Conservation (phyloP, 2,113 vertebrate genomes). For the Burhinus bistriatus region DNA sequence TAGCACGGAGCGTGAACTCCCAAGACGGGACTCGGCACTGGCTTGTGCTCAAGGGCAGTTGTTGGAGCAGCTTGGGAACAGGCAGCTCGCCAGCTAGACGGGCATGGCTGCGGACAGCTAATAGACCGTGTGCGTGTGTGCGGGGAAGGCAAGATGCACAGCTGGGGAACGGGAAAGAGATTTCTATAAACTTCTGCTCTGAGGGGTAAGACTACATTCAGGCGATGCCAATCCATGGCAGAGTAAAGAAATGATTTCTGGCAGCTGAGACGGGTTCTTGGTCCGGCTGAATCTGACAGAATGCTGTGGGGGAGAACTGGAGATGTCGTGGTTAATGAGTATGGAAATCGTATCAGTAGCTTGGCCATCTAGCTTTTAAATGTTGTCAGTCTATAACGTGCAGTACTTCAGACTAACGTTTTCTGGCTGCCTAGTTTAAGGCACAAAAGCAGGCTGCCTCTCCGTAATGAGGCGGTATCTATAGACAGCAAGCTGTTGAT, state of each 20-base stretch:
- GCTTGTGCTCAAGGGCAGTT: slow-evolving; percentile 9
- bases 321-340: slow-evolving; percentile 46
- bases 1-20: background rate
- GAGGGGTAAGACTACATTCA: slow-evolving; percentile 7
- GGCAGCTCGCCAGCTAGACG: background rate
- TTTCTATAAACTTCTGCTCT: slow-evolving; percentile 45
- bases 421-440: slow-evolving; percentile 49
- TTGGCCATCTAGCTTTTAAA: slow-evolving; percentile 51
- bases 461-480: slow-evolving; percentile 25
- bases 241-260: slow-evolving; percentile 48
- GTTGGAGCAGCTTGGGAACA: slow-evolving; percentile 13
- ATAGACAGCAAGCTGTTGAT: slow-evolving; percentile 34
- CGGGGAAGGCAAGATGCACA: slow-evolving; percentile 45
- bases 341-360: slow-evolving; percentile 53
- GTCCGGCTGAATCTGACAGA: slow-evolving; percentile 42
- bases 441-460: slow-evolving; percentile 50
- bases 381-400: slow-evolving; percentile 50
- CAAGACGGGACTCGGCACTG: background rate
- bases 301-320: slow-evolving; percentile 50
- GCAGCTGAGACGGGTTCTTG: slow-evolving; percentile 50
- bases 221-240: slow-evolving; percentile 11
- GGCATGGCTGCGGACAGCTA: slow-evolving; percentile 29
- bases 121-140: background rate
- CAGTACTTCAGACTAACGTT: slow-evolving; percentile 7
- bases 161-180: slow-evolving; percentile 46